Conservation (phyloP, 2,113 vertebrate genomes). For the Gasterosteus nipponicus region DNA sequence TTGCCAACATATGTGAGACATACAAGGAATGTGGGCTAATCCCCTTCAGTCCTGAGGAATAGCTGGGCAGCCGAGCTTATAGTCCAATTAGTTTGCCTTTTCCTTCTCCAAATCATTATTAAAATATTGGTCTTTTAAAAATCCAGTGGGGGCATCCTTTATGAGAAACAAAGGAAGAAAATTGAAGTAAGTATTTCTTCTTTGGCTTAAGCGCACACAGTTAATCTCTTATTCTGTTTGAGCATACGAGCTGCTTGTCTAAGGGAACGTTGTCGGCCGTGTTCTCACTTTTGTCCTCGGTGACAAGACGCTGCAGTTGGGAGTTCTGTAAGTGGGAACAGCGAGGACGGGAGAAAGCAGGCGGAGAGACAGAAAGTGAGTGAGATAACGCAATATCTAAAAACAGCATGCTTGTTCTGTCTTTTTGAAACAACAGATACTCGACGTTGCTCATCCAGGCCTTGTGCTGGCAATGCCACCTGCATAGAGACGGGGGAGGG, state of each 20-base stretch:
- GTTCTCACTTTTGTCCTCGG: slow-evolving; percentile 47
- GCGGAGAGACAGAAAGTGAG: neutral
- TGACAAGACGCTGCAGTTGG: slow-evolving; percentile 42
- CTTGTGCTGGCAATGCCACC: slow-evolving; percentile 89
- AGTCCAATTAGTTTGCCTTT: neutral
- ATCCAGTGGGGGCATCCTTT: neutral
- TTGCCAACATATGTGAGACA: no score
- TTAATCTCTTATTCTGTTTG: slow-evolving; percentile 29
- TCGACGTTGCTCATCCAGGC: slow-evolving; percentile 84
- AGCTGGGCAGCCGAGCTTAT: neutral
- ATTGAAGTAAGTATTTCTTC: slow-evolving; percentile 4
- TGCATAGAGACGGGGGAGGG: slow-evolving; percentile 88
- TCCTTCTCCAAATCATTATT: neutral
- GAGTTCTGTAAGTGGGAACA: slow-evolving; percentile 27
- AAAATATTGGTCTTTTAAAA: neutral
- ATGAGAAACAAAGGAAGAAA: slow-evolving; percentile 14
- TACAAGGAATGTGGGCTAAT: neutral
- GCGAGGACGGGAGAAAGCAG: slow-evolving; percentile 3
- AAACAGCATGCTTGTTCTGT: slow-evolving; percentile 33
- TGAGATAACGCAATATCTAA: slow-evolving; percentile 26
- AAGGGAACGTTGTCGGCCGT: slow-evolving; percentile 3
- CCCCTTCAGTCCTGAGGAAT: neutral
- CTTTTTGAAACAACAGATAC: slow-evolving; percentile 78
- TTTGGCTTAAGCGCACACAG: slow-evolving; percentile 11
- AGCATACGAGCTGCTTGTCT: slow-evolving; percentile 28